Percentiles rank a stretch among this genome's conserved stretches.
Evolutionary conservation across 2,113 vertebrate species (phyloP).

Genomic region (Willisornis vidua): DNA sequence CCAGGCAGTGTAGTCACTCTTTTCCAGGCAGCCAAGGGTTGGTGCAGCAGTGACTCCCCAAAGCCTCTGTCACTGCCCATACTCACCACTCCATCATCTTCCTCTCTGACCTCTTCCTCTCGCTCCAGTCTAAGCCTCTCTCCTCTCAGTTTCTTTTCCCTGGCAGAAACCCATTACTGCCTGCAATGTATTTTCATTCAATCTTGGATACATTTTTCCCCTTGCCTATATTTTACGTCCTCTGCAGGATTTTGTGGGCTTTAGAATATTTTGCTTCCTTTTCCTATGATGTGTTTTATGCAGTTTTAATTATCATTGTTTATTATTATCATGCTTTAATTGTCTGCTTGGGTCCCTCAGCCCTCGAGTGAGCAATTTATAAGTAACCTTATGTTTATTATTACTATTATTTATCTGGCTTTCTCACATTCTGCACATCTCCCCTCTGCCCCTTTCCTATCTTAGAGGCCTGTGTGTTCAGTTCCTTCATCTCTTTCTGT

Average conservation of each 20-base stretch:
- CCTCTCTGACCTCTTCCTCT: not conserved
- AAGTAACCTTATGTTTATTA: not conserved
- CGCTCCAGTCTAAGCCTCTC: not conserved
- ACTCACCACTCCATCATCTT: fast-evolving
- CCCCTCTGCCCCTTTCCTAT: not conserved
- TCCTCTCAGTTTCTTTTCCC: not conserved
- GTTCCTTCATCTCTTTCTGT: not conserved
- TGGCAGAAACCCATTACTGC: not conserved
- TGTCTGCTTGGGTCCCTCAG: not conserved
- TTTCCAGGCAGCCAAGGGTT: fast-evolving
- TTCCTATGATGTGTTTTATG: not conserved
- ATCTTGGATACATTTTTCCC: not conserved
- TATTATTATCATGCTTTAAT: conserved; percentile 36
- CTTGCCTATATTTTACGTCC: not conserved
- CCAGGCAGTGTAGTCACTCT: fast-evolving
- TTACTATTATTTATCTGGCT: not conserved
- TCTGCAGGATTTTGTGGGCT: not conserved
- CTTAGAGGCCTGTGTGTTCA: not conserved
- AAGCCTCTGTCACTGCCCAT: not conserved
- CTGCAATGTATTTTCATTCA: not conserved
- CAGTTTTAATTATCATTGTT: conserved; percentile 46
- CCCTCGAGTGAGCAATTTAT: not conserved
- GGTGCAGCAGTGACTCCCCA: not conserved
- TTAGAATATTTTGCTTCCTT: not conserved
- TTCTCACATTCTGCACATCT: not conserved